Percentiles rank a stretch among this genome's conserved stretches.
Evolutionary conservation across 2,888 invertebrate genomes (phyloP).

Genomic region (Idaea aversata): DNA sequence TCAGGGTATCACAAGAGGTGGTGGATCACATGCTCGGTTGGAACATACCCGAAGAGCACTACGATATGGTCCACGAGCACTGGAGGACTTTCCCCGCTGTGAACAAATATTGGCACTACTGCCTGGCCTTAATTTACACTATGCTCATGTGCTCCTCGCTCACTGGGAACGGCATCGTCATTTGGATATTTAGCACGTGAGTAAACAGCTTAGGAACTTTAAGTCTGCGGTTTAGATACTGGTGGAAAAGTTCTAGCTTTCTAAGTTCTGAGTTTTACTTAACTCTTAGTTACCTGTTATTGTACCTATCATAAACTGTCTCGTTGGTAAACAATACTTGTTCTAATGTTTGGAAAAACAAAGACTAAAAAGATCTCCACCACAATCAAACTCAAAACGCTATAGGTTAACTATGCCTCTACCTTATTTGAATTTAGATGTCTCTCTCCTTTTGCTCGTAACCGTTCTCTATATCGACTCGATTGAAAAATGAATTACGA

Average conservation of each 20-base stretch:
- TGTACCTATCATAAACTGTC: too few species aligned
- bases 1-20: slow-evolving; percentile 67
- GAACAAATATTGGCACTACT: slow-evolving; percentile 83
- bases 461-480: not conserved
- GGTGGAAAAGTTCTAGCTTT: too few species aligned
- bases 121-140: slow-evolving; percentile 83
- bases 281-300: too few species aligned
- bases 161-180: slow-evolving; percentile 86
- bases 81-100: slow-evolving; percentile 85
- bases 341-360: not conserved
- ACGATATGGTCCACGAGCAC: slow-evolving; percentile 84
- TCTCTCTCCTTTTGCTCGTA: not conserved
- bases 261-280: too few species aligned
- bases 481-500: not conserved
- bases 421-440: not conserved
- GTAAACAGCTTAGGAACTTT: slow-evolving; percentile 36
- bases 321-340: too few species aligned
- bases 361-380: not conserved
- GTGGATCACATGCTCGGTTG: slow-evolving; percentile 82
- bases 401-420: not conserved
- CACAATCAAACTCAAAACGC: not conserved
- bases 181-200: slow-evolving; percentile 88
- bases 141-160: slow-evolving; percentile 81
- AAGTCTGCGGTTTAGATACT: too few species aligned
- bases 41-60: slow-evolving; percentile 84